Evolutionary conservation across 1,140 invertebrate species (phyloP).

Genomic region (Neotoxoptera formosana): DNA sequence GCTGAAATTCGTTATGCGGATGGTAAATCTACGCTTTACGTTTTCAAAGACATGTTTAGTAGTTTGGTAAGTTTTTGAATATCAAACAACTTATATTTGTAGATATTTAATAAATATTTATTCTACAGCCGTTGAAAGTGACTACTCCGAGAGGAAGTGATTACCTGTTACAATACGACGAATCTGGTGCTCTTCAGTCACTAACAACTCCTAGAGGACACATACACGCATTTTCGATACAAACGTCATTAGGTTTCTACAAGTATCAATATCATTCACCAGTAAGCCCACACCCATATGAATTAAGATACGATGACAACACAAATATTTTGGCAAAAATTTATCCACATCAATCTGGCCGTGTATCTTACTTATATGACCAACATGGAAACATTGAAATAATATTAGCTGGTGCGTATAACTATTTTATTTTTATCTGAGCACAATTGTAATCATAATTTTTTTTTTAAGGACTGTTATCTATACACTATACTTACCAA

Average conservation of each 20-base stretch:
- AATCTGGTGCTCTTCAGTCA: slow-evolving; percentile 87
- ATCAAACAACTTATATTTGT: background rate
- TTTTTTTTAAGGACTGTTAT: slow-evolving; percentile 73
- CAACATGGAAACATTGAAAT: slow-evolving; percentile 82
- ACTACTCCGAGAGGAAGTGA: slow-evolving; percentile 90
- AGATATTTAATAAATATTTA: slow-evolving; percentile 57
- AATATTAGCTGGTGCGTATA: slow-evolving; percentile 73
- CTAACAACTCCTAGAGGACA: slow-evolving; percentile 91
- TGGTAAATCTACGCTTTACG: slow-evolving; percentile 83
- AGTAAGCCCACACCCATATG: slow-evolving; percentile 87
- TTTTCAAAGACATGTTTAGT: slow-evolving; percentile 88
- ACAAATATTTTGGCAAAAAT: slow-evolving; percentile 87
- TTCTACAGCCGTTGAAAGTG: slow-evolving; percentile 80
- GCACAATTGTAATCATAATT: background rate
- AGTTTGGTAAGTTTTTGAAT: slow-evolving; percentile 69
- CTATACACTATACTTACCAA: slow-evolving; percentile 88
- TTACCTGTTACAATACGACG: slow-evolving; percentile 91
- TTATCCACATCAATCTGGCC: slow-evolving; percentile 88
- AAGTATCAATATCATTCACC: slow-evolving; percentile 92
- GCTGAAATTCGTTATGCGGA: slow-evolving; percentile 89
- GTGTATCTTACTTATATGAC: slow-evolving; percentile 89
- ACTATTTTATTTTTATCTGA: background rate
- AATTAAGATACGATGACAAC: slow-evolving; percentile 89
- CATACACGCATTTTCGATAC: slow-evolving; percentile 89
- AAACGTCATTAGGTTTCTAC: slow-evolving; percentile 91